A percentile compares a stretch with the other conserved stretches of the same genome.
Conservation (phyloP, 1,140 invertebrate species). For the Danaus plexippus region DNA sequence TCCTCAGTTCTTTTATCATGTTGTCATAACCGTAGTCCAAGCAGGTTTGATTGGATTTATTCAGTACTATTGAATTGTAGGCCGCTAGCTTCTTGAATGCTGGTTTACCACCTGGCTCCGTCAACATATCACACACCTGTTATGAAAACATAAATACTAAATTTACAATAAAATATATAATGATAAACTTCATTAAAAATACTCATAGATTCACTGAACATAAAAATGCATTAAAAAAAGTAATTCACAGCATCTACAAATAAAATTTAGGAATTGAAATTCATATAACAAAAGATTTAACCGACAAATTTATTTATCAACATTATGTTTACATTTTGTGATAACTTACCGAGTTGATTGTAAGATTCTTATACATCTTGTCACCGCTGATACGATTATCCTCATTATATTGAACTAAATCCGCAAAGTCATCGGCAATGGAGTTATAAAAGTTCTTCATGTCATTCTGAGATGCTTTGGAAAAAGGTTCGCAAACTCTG, state of each 20-base stretch:
- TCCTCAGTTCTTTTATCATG: conserved; percentile 81
- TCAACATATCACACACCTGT: conserved; percentile 75
- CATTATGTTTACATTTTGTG: too few relatives aligned
- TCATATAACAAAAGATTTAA: too few relatives aligned
- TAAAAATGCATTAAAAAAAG: too few relatives aligned
- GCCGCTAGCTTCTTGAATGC: conserved; percentile 80
- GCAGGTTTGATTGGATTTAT: conserved; percentile 81
- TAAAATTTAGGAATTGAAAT: too few relatives aligned
- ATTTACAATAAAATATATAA: too few relatives aligned
- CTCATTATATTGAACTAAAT: conserved; percentile 95
- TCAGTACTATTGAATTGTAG: conserved; percentile 81
- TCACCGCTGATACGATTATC: conserved; percentile 85
- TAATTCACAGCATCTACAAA: too few relatives aligned
- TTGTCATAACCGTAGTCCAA: conserved; percentile 87
- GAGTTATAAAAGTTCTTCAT: conserved; percentile 85
- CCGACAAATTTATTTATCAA: too few relatives aligned
- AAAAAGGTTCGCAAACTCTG: conserved; percentile 79
- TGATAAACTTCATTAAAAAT: too few relatives aligned
- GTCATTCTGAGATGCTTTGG: conserved; percentile 78
- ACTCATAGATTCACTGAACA: too few relatives aligned
- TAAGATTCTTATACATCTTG: conserved; percentile 77
- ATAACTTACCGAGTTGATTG: conserved; percentile 77
- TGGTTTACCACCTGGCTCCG: conserved; percentile 72
- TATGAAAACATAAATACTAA: too few relatives aligned
- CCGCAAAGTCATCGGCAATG: conserved; percentile 88